Percentiles rank a stretch among this genome's conserved stretches.
Evolutionary conservation across 2,113 vertebrate species (phyloP).

Genomic region (Urocolius indicus): DNA sequence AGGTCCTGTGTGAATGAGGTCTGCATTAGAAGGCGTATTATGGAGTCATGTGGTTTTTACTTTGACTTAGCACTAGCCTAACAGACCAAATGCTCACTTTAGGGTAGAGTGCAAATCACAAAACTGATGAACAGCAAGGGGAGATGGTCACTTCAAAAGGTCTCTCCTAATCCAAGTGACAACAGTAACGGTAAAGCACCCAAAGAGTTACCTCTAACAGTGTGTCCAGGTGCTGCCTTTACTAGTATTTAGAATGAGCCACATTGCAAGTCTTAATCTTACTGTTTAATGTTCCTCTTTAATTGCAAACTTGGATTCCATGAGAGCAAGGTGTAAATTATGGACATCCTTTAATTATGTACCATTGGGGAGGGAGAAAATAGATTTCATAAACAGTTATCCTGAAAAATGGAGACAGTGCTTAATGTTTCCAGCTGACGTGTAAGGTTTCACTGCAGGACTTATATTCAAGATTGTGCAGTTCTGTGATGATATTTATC

Average conservation of each 20-base stretch:
- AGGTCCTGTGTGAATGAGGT: neutral
- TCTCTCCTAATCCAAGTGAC: neutral
- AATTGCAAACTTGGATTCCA: neutral
- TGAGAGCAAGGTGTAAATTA: neutral
- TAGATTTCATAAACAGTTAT: neutral
- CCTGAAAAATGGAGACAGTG: neutral
- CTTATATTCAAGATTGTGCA: neutral
- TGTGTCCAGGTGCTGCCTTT: neutral
- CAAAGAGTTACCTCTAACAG: neutral
- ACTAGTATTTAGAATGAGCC: neutral
- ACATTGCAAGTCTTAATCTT: neutral
- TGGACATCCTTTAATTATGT: neutral
- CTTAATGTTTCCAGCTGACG: neutral
- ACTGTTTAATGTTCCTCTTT: neutral
- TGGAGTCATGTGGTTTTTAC: neutral
- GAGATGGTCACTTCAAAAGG: neutral
- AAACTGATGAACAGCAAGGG: fast-evolving
- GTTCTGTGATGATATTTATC: neutral
- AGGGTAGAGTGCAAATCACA: neutral
- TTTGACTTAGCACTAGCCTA: neutral
- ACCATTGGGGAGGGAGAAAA: neutral
- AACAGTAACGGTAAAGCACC: neutral
- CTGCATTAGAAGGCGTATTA: neutral
- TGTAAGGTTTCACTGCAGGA: neutral
- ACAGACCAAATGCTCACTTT: neutral